phyloP scores from a whole-genome alignment of 2,888 invertebrate genomes.

The Diarsia mendica region DNA sequence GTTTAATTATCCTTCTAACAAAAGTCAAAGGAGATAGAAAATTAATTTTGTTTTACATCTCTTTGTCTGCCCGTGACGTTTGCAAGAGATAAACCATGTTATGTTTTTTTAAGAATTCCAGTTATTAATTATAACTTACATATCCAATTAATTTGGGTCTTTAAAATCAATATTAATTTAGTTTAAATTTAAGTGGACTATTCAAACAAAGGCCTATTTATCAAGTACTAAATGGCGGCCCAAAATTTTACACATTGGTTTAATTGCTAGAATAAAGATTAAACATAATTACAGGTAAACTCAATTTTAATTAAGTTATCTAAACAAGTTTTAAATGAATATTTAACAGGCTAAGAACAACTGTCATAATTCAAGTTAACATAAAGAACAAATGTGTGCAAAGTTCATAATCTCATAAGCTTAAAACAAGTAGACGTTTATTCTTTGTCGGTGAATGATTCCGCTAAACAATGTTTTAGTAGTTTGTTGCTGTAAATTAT shows the following conservation, averaged over 20 bases:
- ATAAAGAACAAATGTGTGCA: slow-evolving; percentile 12
- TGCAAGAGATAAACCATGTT: slow-evolving; percentile 19
- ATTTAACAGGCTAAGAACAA: slow-evolving; percentile 22
- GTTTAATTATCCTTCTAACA: slow-evolving; percentile 35
- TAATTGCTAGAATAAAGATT: slow-evolving; percentile 4
- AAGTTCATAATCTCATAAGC: slow-evolving; percentile 40
- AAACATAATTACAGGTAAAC: background rate
- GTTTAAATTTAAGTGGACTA: slow-evolving; percentile 15
- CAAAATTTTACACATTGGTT: slow-evolving; percentile 20
- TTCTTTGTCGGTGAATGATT: slow-evolving; percentile 1
- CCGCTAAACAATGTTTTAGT: slow-evolving; percentile 6
- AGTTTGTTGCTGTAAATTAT: slow-evolving; percentile 10
- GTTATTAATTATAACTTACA: slow-evolving; percentile 22
- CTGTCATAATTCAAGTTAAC: slow-evolving; percentile 22
- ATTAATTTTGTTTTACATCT: slow-evolving; percentile 23
- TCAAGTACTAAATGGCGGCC: slow-evolving; percentile 12
- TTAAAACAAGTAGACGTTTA: slow-evolving; percentile 21
- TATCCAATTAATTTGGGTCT: slow-evolving; percentile 6
- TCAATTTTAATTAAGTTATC: slow-evolving; percentile 16
- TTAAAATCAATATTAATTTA: slow-evolving; percentile 24
- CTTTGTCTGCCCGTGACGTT: slow-evolving; percentile 32
- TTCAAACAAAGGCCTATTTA: slow-evolving; percentile 18
- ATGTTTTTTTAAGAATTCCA: slow-evolving; percentile 29
- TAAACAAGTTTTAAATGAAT: slow-evolving; percentile 3
- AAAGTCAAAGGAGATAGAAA: slow-evolving; percentile 37